Evolutionary conservation across 2,797 vertebrate species (phyloP).

Genomic region (Prionace glauca): DNA sequence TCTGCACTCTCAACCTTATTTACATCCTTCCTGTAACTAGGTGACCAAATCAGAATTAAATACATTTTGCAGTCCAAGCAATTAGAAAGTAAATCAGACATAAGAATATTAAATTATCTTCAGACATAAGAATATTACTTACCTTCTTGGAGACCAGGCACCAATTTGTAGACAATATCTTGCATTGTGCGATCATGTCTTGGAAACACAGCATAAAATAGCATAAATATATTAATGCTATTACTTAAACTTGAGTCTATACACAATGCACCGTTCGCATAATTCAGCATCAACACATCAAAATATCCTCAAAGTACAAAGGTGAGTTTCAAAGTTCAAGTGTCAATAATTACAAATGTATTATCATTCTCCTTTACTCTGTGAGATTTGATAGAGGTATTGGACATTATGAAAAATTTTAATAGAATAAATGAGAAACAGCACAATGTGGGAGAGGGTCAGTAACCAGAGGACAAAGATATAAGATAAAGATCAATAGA

Average conservation of each 20-base stretch:
- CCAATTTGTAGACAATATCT: constrained; percentile 98
- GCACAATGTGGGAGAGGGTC: background rate
- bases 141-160: constrained; percentile 97
- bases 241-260: background rate
- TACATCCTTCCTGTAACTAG: no score
- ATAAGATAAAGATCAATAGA: background rate
- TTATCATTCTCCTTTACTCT: background rate
- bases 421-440: background rate
- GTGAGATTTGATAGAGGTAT: background rate
- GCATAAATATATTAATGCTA: background rate
- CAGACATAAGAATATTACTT: constrained; percentile 50
- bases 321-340: background rate
- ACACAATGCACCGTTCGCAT: background rate
- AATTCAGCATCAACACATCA: background rate
- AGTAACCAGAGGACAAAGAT: background rate
- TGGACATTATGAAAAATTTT: background rate
- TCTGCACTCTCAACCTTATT: no score
- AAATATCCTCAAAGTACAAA: background rate
- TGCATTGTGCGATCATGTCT: constrained; percentile 99
- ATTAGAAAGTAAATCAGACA: background rate
- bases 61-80: background rate
- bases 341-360: background rate
- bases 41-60: background rate
- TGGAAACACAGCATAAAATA: constrained; percentile 41
- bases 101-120: constrained; percentile 66